Base-by-base conservation (phyloP, 2,113 vertebrate genomes). In the Nyctereutes procyonoides region DNA sequence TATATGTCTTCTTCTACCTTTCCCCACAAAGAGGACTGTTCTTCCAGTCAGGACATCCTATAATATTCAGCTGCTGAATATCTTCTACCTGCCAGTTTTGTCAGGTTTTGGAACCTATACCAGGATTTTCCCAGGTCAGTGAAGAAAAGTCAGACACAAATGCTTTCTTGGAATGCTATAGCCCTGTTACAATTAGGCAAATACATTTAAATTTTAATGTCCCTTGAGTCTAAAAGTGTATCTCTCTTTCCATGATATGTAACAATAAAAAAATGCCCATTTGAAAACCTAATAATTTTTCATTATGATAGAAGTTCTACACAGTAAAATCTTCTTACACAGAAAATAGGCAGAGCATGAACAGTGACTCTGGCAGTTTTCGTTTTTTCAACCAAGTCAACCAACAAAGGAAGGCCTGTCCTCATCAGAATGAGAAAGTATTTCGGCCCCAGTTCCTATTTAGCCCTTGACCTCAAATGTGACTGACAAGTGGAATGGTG, bases 401-500 rank as follows among this genome's bases (percentile, higher is more conserved):
- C 94, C 96, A 96, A 98, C 98, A 98, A 98, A 98, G 95, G 77
- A 85, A 95, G 91, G 97, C 88, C 92, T 98, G 88, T 97, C 76
- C 94, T 97, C 88, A 77, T 77, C 90, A 95, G 92, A 97, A 96
- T 97, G 97, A 97, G 90, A 97, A 98, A 97, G 97, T 95, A 96
- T 97, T 96, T 95, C 30, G 0, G 97, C 88, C 95, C 43, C 84
- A 24, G 92, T 95, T 95, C 81, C 88, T 97, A 97, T 93, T 98
- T 98, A 98, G 96, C 94, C 96, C 95, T 98, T 98, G 96, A 98
- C 97, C 98, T 97, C 97, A 82, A 65, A 81, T 95, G 97, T 98
- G 98, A 98, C 98, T 98, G 98, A 98, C 97, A 98, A 97, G 94
- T 96, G 84, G 97, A 97, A 88, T 95, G 90, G 96, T 95, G 96